Evolutionary conservation across 2,113 vertebrate genomes (phyloP), one percentile per base, ranked within the genome.

Genomic region (Vanacampus margaritifer): DNA sequence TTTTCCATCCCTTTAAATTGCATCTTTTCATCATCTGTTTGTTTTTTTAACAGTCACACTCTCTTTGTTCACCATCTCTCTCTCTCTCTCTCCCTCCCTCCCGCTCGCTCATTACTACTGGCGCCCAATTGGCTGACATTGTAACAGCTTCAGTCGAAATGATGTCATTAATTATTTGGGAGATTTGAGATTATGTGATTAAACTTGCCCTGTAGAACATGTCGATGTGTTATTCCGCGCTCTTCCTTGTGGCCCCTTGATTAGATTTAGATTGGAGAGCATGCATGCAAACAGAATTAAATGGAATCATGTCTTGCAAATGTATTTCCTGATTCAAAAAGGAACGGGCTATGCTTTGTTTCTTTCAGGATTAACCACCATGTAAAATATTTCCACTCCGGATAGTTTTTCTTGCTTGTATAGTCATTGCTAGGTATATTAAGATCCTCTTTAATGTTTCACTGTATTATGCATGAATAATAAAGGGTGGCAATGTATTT

Each of bases 141-240:
- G 59, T 69, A 43, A 59, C 43, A 24, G 58, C 73, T 65, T 37
- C 58, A 46, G 64, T 67, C 61, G 48, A 82, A 70, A 85, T 85
- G 69, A 85, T 80, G 83, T 83, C 84, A 85, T 86, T 88, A 82
- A 88, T 87, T 85, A 86, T 85, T 89, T 79, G 76, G 64, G 69
- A 50, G 45, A 36, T 65, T 26, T 76, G 72, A 82, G 79, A 82
- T 85, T 86, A 86, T 86, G 72, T 78, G 72, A 81, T 84, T 86
- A 84, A 64, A 78, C 46, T 0, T 63, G 66, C 39, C 36, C 51
- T 43, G 65, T 71, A 58, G 67, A 67, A 41, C 66, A 65, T 69
- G 57, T 65, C 61, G 61, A 48, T 64, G 26, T 57, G 53, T 28
- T 28, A 10, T 28, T 56, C 53, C 24, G 24, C 6, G 12, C 53